Evolutionary conservation across 1,140 invertebrate genomes (phyloP).

Genomic region (Heliconius melpomene): DNA sequence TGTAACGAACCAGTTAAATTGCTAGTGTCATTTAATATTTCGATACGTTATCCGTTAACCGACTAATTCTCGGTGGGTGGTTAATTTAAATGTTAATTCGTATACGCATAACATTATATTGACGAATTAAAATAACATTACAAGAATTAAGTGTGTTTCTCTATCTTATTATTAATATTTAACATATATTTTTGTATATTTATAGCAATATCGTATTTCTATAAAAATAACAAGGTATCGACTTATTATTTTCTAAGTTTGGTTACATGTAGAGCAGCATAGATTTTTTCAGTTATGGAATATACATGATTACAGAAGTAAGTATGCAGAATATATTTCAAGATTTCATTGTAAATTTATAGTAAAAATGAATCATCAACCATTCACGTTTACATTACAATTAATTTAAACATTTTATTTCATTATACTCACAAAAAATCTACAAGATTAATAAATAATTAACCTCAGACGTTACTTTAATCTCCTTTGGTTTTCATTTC

Average conservation of each 20-base stretch:
- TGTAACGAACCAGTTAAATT: slow-evolving; percentile 18
- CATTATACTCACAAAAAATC: too few relatives aligned
- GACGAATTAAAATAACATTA: slow-evolving; percentile 9
- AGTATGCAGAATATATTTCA: too few relatives aligned
- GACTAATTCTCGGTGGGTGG: slow-evolving; percentile 19
- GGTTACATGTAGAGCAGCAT: too few relatives aligned
- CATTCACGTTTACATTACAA: too few relatives aligned
- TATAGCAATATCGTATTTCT: slow-evolving; percentile 5
- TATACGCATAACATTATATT: not conserved
- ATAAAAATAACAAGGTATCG: not conserved
- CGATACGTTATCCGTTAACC: slow-evolving; percentile 4
- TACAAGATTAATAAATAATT: not conserved
- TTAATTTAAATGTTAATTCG: slow-evolving; percentile 20
- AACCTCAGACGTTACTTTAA: not conserved
- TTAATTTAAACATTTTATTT: too few relatives aligned
- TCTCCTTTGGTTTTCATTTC: not conserved
- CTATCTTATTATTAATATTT: not conserved
- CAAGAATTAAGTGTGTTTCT: not conserved
- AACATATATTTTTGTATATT: not conserved
- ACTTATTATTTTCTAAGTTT: too few relatives aligned
- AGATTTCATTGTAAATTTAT: too few relatives aligned
- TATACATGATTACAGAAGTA: too few relatives aligned
- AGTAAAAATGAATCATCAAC: too few relatives aligned
- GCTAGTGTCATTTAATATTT: slow-evolving; percentile 18
- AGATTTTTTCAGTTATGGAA: too few relatives aligned